A percentile compares a stretch with the other conserved stretches of the same genome.
These are phyloP conservation scores for Peromyscus californicus DNA, from an alignment of 2,113 vertebrate species.

Conservation along the genomic window DNA sequence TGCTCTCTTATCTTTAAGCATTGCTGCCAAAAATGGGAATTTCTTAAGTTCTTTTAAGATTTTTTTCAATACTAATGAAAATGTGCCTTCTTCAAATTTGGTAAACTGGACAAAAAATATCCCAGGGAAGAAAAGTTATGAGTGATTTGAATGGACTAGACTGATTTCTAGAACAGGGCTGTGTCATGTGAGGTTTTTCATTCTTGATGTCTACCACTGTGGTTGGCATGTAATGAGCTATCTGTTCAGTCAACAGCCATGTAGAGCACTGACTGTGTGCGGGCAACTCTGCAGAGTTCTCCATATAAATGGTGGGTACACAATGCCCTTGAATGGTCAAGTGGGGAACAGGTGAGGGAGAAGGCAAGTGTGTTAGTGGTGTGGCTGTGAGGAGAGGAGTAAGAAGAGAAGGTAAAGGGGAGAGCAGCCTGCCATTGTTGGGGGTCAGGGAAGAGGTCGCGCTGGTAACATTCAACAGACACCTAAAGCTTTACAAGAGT, in stretches of 20 bases:
- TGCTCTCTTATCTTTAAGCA: neutral
- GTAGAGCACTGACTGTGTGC: neutral
- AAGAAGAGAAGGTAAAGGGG: neutral
- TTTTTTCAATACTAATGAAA: constrained; percentile 11
- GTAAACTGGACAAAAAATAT: neutral
- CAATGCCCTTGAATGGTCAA: neutral
- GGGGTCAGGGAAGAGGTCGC: neutral
- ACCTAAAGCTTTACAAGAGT: neutral
- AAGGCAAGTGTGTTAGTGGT: neutral
- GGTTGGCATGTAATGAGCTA: neutral
- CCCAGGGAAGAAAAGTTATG: neutral
- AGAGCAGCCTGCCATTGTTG: too few relatives aligned
- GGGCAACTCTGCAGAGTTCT: neutral
- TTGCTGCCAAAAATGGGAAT: neutral
- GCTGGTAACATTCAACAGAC: neutral
- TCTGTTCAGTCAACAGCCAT: neutral
- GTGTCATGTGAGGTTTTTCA: neutral
- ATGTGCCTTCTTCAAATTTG: neutral
- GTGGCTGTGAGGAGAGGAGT: neutral
- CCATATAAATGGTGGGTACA: neutral
- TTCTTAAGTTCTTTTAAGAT: neutral
- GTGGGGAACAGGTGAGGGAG: neutral
- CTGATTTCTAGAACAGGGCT: neutral
- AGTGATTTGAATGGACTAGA: neutral
- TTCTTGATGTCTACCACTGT: neutral